A percentile compares a stretch with the other conserved stretches of the same genome.
Conservation (phyloP, 1,140 invertebrate genomes). For the Panagrolaimus sp. region DNA sequence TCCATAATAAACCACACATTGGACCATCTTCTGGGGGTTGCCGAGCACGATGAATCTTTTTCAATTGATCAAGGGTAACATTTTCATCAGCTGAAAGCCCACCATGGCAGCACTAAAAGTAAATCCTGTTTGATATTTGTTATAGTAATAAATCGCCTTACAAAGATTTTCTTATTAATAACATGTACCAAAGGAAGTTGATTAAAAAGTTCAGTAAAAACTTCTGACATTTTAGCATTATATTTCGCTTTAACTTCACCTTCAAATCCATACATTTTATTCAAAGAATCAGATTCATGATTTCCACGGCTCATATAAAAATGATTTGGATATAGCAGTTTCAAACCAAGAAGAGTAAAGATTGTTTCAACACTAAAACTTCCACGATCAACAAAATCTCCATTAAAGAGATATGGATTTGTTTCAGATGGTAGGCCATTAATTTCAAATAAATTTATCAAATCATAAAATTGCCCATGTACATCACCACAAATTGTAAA, state of each 20-base stretch:
- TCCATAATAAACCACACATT: slow-evolving; percentile 94
- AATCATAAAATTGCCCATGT: slow-evolving; percentile 96
- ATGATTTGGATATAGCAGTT: slow-evolving; percentile 88
- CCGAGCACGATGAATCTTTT: slow-evolving; percentile 77
- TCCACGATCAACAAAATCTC: slow-evolving; percentile 97
- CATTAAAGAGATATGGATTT: slow-evolving; percentile 97
- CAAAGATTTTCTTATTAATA: slow-evolving; percentile 81
- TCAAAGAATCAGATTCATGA: slow-evolving; percentile 89
- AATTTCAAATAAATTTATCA: slow-evolving; percentile 93
- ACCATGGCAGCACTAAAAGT: slow-evolving; percentile 77
- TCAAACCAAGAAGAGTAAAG: slow-evolving; percentile 92
- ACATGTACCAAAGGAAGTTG: slow-evolving; percentile 91
- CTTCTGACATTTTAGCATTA: slow-evolving; percentile 81
- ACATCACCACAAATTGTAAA: slow-evolving; percentile 96
- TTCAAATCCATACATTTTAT: slow-evolving; percentile 98
- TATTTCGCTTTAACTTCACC: slow-evolving; percentile 94
- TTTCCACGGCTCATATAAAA: slow-evolving; percentile 98
- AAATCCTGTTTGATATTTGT: slow-evolving; percentile 8
- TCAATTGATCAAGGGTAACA: slow-evolving; percentile 82
- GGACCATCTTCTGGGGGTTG: slow-evolving; percentile 85
- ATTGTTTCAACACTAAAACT: slow-evolving; percentile 99
- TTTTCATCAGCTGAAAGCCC: slow-evolving; percentile 81
- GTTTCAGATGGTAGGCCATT: slow-evolving; percentile 87
- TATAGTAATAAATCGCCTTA: slow-evolving; percentile 59
- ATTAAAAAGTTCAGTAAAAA: slow-evolving; percentile 98